These are phyloP conservation scores for Drosophila antonietae DNA, from an alignment of 2,888 invertebrate genomes.

Conservation along the genomic window DNA sequence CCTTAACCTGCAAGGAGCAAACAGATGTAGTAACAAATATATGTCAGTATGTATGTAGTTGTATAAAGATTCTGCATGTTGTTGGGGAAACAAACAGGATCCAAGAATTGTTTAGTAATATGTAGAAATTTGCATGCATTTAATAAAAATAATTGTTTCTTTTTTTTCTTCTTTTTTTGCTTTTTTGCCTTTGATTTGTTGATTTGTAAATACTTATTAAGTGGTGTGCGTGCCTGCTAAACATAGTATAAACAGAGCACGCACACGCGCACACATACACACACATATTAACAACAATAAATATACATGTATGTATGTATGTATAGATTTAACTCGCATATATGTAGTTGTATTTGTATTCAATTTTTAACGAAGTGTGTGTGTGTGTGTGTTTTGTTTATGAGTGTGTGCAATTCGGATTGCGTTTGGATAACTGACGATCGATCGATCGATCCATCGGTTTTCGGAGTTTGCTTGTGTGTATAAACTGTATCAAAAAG, in stretches of 20 bases:
- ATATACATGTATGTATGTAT: slow-evolving; percentile 44
- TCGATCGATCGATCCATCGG: not conserved
- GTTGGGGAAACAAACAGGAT: slow-evolving; percentile 41
- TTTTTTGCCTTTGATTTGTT: slow-evolving; percentile 32
- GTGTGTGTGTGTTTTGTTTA: slow-evolving; percentile 1
- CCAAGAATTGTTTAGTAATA: slow-evolving; percentile 43
- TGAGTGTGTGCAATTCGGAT: slow-evolving; percentile 10
- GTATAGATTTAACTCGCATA: slow-evolving; percentile 42
- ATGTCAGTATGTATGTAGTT: slow-evolving; percentile 69
- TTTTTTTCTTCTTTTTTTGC: not conserved
- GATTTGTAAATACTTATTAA: slow-evolving; percentile 58
- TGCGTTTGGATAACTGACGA: not conserved
- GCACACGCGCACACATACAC: slow-evolving; percentile 59
- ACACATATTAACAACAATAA: slow-evolving; percentile 73
- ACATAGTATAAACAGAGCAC: slow-evolving; percentile 40
- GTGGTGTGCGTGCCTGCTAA: slow-evolving; percentile 31
- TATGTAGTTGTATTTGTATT: slow-evolving; percentile 17
- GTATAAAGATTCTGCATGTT: slow-evolving; percentile 57
- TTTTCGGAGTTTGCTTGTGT: slow-evolving; percentile 10
- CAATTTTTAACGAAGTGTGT: slow-evolving; percentile 7
- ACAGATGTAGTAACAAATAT: slow-evolving; percentile 78
- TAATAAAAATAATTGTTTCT: slow-evolving; percentile 64
- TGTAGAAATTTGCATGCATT: slow-evolving; percentile 47
- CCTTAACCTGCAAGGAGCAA: slow-evolving; percentile 83
- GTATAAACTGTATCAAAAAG: slow-evolving; percentile 68